Base-by-base conservation (phyloP, 2,797 vertebrate genomes). In the Crocodylus rhombifer region DNA sequence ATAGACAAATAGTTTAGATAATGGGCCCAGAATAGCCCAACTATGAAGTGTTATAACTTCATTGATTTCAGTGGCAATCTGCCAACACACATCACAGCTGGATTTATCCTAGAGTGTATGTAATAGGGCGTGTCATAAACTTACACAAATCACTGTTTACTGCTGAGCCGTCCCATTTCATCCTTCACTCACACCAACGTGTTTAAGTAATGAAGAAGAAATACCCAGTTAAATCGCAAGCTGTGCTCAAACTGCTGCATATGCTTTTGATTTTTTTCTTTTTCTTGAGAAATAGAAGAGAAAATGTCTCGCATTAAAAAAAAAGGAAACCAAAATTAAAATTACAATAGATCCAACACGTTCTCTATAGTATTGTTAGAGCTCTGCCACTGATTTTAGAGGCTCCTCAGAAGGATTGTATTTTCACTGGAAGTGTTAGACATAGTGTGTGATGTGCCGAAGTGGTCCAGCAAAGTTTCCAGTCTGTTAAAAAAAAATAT, bases 191-290 rank as follows among this genome's bases (percentile, higher is more conserved):
- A 78, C 26, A 6, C 60, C 88, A 79, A 81, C 25, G 0, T 73
- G 86, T 78, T 64, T 51, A 82, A 85, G 62, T 6, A 13, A 78
- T 8, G 2, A 28, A 30, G 71, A 57, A 28, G 69, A 69, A 91
- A 77, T 0, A 2, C 2, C 2, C 86, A 61, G 25, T 17, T 81
- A 69, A 25, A 86, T 69, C 0, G 0, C 3, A 5, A 90, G 81
- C 55, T 1, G 76, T 4, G 1, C 0, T 0, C 85, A 92, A 76
- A 74, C 60, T 62, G 6, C 79, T 62, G 75, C 71, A 56, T 0
- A 1, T 82, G 82, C 86, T 92, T 92, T 88, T 78, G 67, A 75
- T 93, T 93, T 80, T n/a, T 80, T 88, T 76, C 36, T 83, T 77
- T 67, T 75, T 63, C 61, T 87, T 62, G 13, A 76, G 80, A 36